These are phyloP conservation scores for Tyto alba DNA, from an alignment of 2,113 vertebrate genomes.

Conservation along the genomic window DNA sequence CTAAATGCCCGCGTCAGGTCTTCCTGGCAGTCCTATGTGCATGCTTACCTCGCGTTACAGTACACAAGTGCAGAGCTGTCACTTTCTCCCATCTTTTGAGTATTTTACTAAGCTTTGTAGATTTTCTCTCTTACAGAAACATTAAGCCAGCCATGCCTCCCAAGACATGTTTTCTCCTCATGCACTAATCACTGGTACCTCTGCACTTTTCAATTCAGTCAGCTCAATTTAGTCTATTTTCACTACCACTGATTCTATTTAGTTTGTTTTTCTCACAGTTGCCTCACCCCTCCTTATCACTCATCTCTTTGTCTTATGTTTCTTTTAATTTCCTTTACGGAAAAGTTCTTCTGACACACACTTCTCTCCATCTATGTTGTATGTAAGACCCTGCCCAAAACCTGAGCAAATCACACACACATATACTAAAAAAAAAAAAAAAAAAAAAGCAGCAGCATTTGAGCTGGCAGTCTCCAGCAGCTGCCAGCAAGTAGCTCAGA, in stretches of 20 bases:
- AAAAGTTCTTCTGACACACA: neutral
- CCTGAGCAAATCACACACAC: neutral
- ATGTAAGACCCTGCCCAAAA: neutral
- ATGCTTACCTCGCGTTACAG: neutral
- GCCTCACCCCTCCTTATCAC: neutral
- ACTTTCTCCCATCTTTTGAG: neutral
- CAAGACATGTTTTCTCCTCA: rapidly evolving
- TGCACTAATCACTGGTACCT: neutral
- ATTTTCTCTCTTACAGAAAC: neutral
- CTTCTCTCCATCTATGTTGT: neutral
- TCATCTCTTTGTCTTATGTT: neutral
- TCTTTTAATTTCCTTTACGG: neutral
- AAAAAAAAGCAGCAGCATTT: neutral
- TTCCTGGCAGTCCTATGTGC: neutral
- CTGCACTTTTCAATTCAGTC: neutral
- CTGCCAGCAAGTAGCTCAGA: neutral
- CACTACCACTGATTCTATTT: neutral
- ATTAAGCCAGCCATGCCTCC: neutral
- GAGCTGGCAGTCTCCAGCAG: neutral
- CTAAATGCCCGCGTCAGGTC: neutral
- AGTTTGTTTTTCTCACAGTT: neutral
- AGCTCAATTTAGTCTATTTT: neutral
- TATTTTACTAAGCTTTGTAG: neutral
- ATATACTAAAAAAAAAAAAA: neutral
- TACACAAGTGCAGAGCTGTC: neutral